Conservation (phyloP, 2,797 vertebrate species). For the Rhincodon typus region DNA sequence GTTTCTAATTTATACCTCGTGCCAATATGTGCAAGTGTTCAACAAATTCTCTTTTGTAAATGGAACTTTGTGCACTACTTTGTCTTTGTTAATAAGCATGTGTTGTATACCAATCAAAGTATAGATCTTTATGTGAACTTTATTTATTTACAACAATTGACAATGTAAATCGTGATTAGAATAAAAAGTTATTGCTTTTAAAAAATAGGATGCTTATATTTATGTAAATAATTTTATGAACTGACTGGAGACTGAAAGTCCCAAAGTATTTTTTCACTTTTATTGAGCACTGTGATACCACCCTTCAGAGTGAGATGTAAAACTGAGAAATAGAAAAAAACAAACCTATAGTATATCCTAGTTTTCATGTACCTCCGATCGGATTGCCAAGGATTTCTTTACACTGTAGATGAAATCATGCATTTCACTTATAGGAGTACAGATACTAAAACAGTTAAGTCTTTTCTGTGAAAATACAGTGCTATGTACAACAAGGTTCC, state of each 20-base stretch:
- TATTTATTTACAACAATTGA: slow-evolving; percentile 49
- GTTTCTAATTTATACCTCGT: slow-evolving; percentile 53
- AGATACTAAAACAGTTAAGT: background rate
- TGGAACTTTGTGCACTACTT: slow-evolving; percentile 38
- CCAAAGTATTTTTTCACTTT: slow-evolving; percentile 42
- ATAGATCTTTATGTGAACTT: slow-evolving; percentile 46
- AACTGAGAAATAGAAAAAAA: slow-evolving; percentile 37
- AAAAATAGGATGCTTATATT: slow-evolving; percentile 45
- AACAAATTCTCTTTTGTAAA: slow-evolving; percentile 43
- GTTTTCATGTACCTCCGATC: slow-evolving; percentile 41
- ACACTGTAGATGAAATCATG: slow-evolving; percentile 42
- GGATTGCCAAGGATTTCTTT: slow-evolving; percentile 49
- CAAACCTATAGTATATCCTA: slow-evolving; percentile 41
- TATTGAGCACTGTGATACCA: slow-evolving; percentile 49
- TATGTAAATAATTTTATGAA: slow-evolving; percentile 49
- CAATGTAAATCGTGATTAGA: slow-evolving; percentile 40
- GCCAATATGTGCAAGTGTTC: slow-evolving; percentile 65
- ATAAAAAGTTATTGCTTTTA: slow-evolving; percentile 46
- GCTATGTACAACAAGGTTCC: background rate
- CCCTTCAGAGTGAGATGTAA: slow-evolving; percentile 45
- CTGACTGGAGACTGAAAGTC: slow-evolving; percentile 45
- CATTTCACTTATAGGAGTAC: slow-evolving; percentile 15
- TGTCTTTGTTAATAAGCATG: slow-evolving; percentile 44
- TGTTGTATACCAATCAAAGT: slow-evolving; percentile 50
- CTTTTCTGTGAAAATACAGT: background rate